Conservation (phyloP, 2,113 vertebrate species). For the Ivindomyrus marchei region DNA sequence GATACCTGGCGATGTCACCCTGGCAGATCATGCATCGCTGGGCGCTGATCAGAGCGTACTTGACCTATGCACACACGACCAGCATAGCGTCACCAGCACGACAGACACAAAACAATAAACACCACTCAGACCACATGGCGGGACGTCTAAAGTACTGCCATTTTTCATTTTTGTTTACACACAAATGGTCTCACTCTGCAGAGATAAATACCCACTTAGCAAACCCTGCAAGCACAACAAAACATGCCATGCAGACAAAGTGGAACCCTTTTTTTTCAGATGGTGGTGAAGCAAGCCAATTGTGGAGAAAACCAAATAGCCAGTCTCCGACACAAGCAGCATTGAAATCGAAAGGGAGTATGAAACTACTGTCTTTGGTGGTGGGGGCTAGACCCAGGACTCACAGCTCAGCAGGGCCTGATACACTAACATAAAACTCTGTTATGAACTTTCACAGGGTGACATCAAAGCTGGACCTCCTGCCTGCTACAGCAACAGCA, state of each 20-base stretch:
- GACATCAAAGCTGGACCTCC: not conserved
- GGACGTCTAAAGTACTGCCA: not conserved
- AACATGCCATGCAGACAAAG: not conserved
- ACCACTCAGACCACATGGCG: not conserved
- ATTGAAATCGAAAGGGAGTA: not conserved
- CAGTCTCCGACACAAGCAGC: not conserved
- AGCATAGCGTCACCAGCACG: not conserved
- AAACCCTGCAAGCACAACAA: not conserved
- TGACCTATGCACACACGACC: slow-evolving; percentile 68
- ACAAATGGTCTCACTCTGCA: not conserved
- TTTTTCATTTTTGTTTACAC: not conserved
- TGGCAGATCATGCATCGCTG: slow-evolving; percentile 97
- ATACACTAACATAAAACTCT: not conserved
- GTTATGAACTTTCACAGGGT: not conserved
- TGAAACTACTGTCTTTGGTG: not conserved
- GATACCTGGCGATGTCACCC: slow-evolving; percentile 91
- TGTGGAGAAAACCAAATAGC: not conserved
- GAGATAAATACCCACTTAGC: not conserved
- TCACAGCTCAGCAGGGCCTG: not conserved
- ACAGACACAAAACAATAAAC: not conserved
- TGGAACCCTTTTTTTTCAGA: not conserved
- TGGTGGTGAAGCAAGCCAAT: not conserved
- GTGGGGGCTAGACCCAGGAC: not conserved
- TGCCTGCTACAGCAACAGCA: not conserved
- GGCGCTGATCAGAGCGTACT: slow-evolving; percentile 95